A percentile compares a stretch with the other conserved stretches of the same genome.
Conservation (phyloP, 2,797 vertebrate genomes). For the Gambelia wislizenii region DNA sequence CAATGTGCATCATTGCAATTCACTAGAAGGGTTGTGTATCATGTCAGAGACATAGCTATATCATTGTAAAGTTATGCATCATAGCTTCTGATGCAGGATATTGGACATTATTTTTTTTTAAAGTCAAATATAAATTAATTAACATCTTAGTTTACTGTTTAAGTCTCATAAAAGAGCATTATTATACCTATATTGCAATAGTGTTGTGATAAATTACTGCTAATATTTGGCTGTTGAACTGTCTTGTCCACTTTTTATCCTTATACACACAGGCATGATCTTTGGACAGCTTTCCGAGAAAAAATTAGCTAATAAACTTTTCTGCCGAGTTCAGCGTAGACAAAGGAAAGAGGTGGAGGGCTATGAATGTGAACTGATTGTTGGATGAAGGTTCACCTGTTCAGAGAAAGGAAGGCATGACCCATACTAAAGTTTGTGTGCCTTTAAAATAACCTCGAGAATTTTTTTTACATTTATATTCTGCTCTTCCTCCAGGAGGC, state of each 20-base stretch:
- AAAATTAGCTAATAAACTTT: background rate
- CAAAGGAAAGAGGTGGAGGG: background rate
- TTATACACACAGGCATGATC: too few relatives aligned
- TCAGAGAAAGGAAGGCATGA: background rate
- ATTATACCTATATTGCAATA: background rate
- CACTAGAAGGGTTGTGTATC: too few relatives aligned
- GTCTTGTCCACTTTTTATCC: too few relatives aligned
- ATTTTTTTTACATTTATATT: background rate
- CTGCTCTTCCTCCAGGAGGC: background rate
- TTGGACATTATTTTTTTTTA: background rate
- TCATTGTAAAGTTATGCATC: too few relatives aligned
- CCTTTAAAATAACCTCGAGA: background rate
- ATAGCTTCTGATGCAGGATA: too few relatives aligned
- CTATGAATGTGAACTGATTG: background rate
- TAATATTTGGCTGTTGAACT: background rate
- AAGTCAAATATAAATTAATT: background rate
- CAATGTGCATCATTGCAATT: too few relatives aligned
- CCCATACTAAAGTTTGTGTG: background rate
- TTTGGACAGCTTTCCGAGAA: background rate
- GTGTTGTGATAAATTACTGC: background rate
- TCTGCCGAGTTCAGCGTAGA: background rate
- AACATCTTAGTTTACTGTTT: background rate
- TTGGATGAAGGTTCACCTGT: background rate
- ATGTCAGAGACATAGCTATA: too few relatives aligned
- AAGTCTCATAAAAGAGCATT: too few relatives aligned